Evolutionary conservation across 2,888 invertebrate species (phyloP), one percentile per base, ranked within the genome.

Genomic region (Cyclophora albipunctata): DNA sequence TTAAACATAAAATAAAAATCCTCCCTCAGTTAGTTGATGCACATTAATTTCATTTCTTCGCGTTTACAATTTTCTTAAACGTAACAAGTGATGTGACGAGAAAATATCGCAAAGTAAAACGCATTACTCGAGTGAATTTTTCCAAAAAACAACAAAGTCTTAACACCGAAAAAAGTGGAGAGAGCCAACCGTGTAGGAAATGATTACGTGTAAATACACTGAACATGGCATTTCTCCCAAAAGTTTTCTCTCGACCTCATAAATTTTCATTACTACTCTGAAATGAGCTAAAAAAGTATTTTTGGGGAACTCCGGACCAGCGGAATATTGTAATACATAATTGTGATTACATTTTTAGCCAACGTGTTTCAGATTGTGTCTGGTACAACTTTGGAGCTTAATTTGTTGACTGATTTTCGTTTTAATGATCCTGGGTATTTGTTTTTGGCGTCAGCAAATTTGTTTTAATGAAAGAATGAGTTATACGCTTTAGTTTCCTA

Each of bases 221-320:
- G 49, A 64, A 67, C 59, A 66, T 69, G 68, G 69, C 69, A 72
- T 61, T 65, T 61, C 63, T 69, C 70, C 70, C 71, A 66, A 71
- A 67, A 71, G 63, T 67, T 69, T 64, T 58, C 62, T 58, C 63
- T 55, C 45, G 63, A 55, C 69, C 72, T 69, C 75, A 67, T 77
- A 72, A 73, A 76, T 77, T 69, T 68, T 73, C 73, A 73, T 75
- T 73, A 72, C 66, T 60, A 56, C 60, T 71, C 63, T 61, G 60
- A 69, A 69, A 70, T 66, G 60, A 64, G 63, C 60, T 59, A 69
- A 65, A 63, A 66, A 62, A 60, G 55, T 60, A 57, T 55, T 50
- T 37, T 52, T 34, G 40, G 40, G 41, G 45, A 33, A 34, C 45
- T 43, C 42, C 34, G 51, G 48, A 50, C 50, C 50, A 48, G 49